Evolutionary conservation across 2,888 invertebrate species (phyloP).

Genomic region (Athalia circularis): DNA sequence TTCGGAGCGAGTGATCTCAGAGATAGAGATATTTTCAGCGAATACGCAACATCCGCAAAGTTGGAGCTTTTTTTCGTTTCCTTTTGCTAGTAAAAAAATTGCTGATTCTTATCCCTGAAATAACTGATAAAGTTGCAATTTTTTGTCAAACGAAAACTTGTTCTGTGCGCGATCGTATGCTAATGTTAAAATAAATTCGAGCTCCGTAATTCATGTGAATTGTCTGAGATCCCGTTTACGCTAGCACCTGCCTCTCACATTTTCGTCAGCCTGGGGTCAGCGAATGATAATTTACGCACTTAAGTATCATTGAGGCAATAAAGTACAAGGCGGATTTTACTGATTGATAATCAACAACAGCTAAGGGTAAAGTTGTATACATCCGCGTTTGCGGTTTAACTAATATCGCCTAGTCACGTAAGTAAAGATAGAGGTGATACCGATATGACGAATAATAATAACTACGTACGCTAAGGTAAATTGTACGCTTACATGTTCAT

Average conservation of each 20-base stretch:
- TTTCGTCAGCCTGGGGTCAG: background rate
- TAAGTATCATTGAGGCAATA: too few relatives aligned
- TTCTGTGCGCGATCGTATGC: background rate
- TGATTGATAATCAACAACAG: background rate
- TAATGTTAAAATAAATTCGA: background rate
- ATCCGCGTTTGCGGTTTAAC: background rate
- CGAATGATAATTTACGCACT: too few relatives aligned
- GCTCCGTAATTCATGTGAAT: constrained; percentile 2
- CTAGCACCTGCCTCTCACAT: background rate
- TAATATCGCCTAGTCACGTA: constrained; percentile 14
- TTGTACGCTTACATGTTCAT: constrained; percentile 1
- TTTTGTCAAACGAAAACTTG: too few relatives aligned
- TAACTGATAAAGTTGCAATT: too few relatives aligned
- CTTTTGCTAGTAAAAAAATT: too few relatives aligned
- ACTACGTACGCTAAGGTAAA: constrained; percentile 15
- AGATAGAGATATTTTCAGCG: too few relatives aligned
- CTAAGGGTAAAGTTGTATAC: constrained; percentile 20
- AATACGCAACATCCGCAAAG: too few relatives aligned
- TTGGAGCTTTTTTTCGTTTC: too few relatives aligned
- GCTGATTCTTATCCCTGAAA: too few relatives aligned
- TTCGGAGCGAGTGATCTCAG: too few relatives aligned
- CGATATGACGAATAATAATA: constrained; percentile 38
- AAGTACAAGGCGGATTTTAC: too few relatives aligned
- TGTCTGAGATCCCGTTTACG: background rate
- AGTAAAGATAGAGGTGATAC: constrained; percentile 41